phyloP scores from a whole-genome alignment of 2,888 invertebrate species.

The Sericinus montela region DNA sequence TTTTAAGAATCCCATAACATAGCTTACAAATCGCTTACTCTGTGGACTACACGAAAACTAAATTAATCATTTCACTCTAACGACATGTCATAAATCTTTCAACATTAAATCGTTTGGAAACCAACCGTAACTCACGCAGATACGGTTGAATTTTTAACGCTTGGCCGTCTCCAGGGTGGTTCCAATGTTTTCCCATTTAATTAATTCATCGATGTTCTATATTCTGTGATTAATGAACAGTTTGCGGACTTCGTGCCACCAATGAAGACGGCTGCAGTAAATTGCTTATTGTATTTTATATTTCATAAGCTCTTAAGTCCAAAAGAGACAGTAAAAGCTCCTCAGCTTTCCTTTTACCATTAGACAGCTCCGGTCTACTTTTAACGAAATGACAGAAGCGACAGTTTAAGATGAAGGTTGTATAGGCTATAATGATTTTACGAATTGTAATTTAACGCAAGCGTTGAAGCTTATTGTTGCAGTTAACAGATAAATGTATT shows the following conservation, averaged over 20 bases:
- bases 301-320: slow-evolving; percentile 6
- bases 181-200: slow-evolving; percentile 23
- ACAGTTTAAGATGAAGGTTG: not conserved
- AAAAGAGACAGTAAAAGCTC: slow-evolving; percentile 1
- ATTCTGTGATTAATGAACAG: slow-evolving; percentile 14
- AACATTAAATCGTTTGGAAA: slow-evolving; percentile 27
- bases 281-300: slow-evolving; percentile 14
- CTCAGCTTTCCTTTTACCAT: not conserved
- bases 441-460: too few relatives aligned
- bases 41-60: slow-evolving; percentile 28
- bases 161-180: slow-evolving; percentile 12
- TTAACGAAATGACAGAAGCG: not conserved
- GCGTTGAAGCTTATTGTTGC: too few relatives aligned
- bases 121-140: slow-evolving; percentile 31
- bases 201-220: slow-evolving; percentile 22
- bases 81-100: slow-evolving; percentile 49
- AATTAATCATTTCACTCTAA: slow-evolving; percentile 52
- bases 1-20: too few relatives aligned
- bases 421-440: not conserved
- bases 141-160: slow-evolving; percentile 21
- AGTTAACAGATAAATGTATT: too few relatives aligned
- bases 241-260: not conserved
- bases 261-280: not conserved
- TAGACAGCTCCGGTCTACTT: not conserved
- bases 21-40: not conserved